Conservation (phyloP, 35 echinoderm and acorn worm genomes). For the Ophiothrix spiculata region DNA sequence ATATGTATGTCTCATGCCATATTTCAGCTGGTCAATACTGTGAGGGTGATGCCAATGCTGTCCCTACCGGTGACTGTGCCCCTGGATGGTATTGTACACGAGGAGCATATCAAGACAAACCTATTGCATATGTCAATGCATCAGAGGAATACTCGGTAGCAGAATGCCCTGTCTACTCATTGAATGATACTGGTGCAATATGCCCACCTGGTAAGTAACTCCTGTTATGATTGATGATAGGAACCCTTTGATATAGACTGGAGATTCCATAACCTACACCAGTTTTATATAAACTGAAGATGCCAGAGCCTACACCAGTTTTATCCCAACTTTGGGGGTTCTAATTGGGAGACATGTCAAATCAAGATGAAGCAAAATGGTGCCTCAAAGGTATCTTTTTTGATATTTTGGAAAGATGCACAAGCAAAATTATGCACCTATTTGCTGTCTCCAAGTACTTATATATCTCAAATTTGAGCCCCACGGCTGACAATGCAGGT, state of each 20-base stretch:
- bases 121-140: slow-evolving; percentile 63
- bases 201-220: slow-evolving; percentile 73
- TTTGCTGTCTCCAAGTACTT: no score
- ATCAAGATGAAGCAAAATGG: no score
- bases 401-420: no score
- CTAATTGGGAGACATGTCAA: no score
- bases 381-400: no score
- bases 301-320: no score
- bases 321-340: no score
- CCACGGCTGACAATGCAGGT: no score
- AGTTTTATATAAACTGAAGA: no score
- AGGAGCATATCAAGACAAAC: slow-evolving; percentile 75
- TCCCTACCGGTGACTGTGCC: slow-evolving; percentile 76
- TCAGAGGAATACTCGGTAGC: slow-evolving; percentile 45
- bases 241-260: neutral
- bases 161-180: slow-evolving; percentile 90
- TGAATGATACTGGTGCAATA: slow-evolving; percentile 89
- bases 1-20: neutral
- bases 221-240: neutral
- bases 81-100: slow-evolving; percentile 89
- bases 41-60: slow-evolving; percentile 78
- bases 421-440: no score
- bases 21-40: slow-evolving; percentile 85
- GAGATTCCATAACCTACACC: no score
- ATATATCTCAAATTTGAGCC: no score